Evolutionary conservation across 2,113 vertebrate genomes (phyloP).

Genomic region (Thinocorus orbignyianus): DNA sequence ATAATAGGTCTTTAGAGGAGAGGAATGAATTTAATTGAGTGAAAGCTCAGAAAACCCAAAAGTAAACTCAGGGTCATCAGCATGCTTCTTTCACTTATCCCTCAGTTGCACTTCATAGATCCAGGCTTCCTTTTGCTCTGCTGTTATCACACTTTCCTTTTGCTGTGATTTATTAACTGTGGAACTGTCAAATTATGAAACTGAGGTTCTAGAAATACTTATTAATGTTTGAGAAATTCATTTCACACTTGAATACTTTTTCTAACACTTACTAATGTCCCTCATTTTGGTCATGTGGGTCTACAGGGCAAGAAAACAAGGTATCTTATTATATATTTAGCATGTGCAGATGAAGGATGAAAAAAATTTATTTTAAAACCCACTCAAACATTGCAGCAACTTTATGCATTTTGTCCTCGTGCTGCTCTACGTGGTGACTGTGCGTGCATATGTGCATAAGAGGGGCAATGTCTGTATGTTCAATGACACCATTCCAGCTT

Average conservation of each 20-base stretch:
- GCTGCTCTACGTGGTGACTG: not conserved
- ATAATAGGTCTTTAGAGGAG: conserved; percentile 41
- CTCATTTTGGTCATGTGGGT: conserved; percentile 56
- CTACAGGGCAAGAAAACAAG: conserved; percentile 65
- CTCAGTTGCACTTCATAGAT: conserved; percentile 59
- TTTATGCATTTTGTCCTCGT: not conserved
- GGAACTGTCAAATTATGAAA: conserved; percentile 65
- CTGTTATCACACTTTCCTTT: conserved; percentile 58
- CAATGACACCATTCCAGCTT: conserved; percentile 50
- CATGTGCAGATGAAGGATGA: conserved; percentile 12
- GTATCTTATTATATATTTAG: conserved; percentile 62
- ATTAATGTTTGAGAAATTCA: conserved; percentile 67
- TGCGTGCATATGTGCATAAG: not conserved
- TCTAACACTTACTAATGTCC: conserved; percentile 72
- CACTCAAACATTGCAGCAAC: not conserved
- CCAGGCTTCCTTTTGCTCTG: conserved; percentile 46
- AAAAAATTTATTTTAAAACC: conserved; percentile 8
- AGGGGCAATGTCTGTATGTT: not conserved
- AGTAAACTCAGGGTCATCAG: conserved; percentile 48
- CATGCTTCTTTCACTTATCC: conserved; percentile 48
- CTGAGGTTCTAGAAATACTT: conserved; percentile 54
- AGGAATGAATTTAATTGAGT: conserved; percentile 57
- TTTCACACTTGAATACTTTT: conserved; percentile 75
- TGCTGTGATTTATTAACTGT: conserved; percentile 74
- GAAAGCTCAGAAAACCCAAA: conserved; percentile 49